phyloP scores from a whole-genome alignment of 2,888 invertebrate species.

The Microctonus brassicae region DNA sequence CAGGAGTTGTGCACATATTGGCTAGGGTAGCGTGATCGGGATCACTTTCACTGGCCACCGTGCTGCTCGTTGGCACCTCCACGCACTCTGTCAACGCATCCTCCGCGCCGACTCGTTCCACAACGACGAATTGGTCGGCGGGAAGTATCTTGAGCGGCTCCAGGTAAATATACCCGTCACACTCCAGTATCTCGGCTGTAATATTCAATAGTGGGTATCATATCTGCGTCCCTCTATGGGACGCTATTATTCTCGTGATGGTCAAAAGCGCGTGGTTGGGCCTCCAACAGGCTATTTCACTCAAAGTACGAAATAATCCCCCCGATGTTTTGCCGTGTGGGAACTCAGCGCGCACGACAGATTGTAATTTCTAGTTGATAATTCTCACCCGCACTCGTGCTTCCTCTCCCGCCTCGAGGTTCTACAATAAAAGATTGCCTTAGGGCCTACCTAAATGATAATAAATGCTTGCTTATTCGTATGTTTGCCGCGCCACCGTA shows the following conservation, averaged over 20 bases:
- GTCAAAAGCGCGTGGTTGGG: not conserved
- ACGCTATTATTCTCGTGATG: constrained; percentile 34
- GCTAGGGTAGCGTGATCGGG: constrained; percentile 60
- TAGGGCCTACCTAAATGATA: constrained; percentile 22
- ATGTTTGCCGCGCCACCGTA: constrained; percentile 56
- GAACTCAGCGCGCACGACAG: not conserved
- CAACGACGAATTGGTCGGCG: constrained; percentile 67
- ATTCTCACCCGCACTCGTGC: not conserved
- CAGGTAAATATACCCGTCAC: constrained; percentile 66
- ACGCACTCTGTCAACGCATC: constrained; percentile 61
- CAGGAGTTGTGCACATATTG: constrained; percentile 68
- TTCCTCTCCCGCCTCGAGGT: constrained; percentile 14
- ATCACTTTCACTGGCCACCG: constrained; percentile 44
- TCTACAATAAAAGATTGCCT: not conserved
- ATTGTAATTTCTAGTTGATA: not conserved
- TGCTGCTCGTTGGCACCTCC: constrained; percentile 45
- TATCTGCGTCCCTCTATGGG: constrained; percentile 51
- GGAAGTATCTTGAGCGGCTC: constrained; percentile 68
- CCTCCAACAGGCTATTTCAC: not conserved
- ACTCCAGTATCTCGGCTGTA: constrained; percentile 64
- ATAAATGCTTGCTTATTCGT: constrained; percentile 43
- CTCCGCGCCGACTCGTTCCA: constrained; percentile 62
- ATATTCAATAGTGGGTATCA: constrained; percentile 55
- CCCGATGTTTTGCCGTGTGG: not conserved
- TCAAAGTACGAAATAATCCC: not conserved